Evolutionary conservation across 2,113 vertebrate genomes (phyloP), one percentile per base, ranked within the genome.

Genomic region (Puntigrus tetrazona): DNA sequence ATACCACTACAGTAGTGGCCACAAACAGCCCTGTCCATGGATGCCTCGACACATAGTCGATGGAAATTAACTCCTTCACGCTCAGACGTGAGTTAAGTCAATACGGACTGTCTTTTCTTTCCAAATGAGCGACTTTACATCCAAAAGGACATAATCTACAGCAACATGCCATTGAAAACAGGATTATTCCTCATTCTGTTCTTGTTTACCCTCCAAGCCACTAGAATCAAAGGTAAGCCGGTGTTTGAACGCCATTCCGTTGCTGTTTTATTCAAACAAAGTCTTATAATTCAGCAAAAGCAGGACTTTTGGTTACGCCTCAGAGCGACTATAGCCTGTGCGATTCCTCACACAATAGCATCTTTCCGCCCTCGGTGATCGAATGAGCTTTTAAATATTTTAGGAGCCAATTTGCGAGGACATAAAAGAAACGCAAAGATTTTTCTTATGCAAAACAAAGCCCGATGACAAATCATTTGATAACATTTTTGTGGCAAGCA

Each of bases 171-270:
- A 94, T 92, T 94, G 90, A 96, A 95, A 93, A 94, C 72, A 79
- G 96, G 94, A 96, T 90, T 95, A 81, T 90, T 94, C 91, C 82
- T 97, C 90, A 85, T 95, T 85, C 89, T 96, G 91, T 92, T 96
- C 92, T 94, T 96, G 88, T 92, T 97, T 92, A 93, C 92, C 86
- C 93, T 97, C 70, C 95, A 96, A 91, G 92, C 94, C 92, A 95
- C 93, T 90, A 94, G 91, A 94, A 95, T 87, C 88, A 95, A 94
- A 97, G 97, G 97, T 99, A 95, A 96, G 95, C 90, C 72, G 2
- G 50, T 84, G 76, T 52, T 84, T 82, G 22, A 22, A 84, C 1
- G 9, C 29, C 18, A 5, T 29, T n/a, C 5, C 73, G 61, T 84
- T 75, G 7, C 31, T 63, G 75, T 50, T 16, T 80, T 76, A 41